Evolutionary conservation across 2,113 vertebrate species (phyloP).

Genomic region (Mungos mungo): DNA sequence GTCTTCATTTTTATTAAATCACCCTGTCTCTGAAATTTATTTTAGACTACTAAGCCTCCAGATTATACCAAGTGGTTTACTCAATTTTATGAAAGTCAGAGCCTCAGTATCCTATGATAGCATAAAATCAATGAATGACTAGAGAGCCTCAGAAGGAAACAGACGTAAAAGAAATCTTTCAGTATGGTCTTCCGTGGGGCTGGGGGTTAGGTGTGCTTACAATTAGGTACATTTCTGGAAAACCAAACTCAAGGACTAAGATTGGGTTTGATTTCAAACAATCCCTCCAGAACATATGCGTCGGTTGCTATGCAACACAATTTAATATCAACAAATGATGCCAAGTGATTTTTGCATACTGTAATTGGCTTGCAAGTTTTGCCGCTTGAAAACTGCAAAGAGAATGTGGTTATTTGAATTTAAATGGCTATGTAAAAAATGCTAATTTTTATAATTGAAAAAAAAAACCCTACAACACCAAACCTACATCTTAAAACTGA

Average conservation of each 20-base stretch:
- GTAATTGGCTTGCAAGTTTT: slow-evolving; percentile 58
- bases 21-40: background rate
- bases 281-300: background rate
- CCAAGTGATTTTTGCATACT: slow-evolving; percentile 61
- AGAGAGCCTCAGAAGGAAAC: slow-evolving; percentile 18
- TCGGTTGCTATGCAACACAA: slow-evolving; percentile 45
- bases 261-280: slow-evolving; percentile 54
- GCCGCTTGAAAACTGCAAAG: slow-evolving; percentile 33
- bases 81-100: background rate
- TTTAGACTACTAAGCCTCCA: slow-evolving; percentile 23
- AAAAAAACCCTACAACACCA: slow-evolving; percentile 28
- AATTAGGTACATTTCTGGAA: slow-evolving; percentile 56
- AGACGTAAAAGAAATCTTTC: slow-evolving; percentile 50
- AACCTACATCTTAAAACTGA: slow-evolving; percentile 51
- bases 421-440: slow-evolving; percentile 62
- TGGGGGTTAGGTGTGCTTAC: slow-evolving; percentile 16
- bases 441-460: slow-evolving; percentile 67
- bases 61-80: background rate
- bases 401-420: slow-evolving; percentile 46
- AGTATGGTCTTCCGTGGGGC: background rate
- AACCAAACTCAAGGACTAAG: slow-evolving; percentile 36
- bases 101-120: background rate
- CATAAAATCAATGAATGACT: background rate
- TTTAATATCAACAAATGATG: slow-evolving; percentile 60
- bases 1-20: slow-evolving; percentile 18